Conservation (phyloP, 2,113 vertebrate species). For the Neogale vison region DNA sequence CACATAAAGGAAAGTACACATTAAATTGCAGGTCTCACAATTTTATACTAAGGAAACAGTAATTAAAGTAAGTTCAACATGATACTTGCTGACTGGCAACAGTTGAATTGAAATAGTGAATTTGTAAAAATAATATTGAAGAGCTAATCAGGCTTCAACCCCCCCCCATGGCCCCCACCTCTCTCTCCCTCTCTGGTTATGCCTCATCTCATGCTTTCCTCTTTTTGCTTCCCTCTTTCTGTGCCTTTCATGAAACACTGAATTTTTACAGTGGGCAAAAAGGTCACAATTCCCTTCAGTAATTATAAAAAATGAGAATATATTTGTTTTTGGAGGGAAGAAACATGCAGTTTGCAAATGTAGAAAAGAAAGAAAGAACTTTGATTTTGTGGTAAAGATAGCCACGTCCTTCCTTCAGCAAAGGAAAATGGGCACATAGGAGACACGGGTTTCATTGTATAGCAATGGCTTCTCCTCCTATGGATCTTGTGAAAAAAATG, state of each 20-base stretch:
- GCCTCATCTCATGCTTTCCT: not conserved
- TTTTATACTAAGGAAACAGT: conserved; percentile 63
- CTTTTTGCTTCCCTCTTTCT: not conserved
- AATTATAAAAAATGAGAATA: not conserved
- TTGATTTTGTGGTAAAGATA: not conserved
- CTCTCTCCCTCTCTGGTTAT: not conserved
- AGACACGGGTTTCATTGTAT: not conserved
- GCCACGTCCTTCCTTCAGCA: not conserved
- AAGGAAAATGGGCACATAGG: not conserved
- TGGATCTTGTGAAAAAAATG: not conserved
- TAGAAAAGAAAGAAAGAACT: not conserved
- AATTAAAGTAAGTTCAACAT: conserved; percentile 66
- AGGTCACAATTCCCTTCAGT: not conserved
- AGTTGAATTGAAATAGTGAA: conserved; percentile 40
- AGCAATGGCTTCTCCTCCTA: not conserved
- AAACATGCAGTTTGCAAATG: not conserved
- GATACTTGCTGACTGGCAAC: conserved; percentile 25
- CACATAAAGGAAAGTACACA: conserved; percentile 64
- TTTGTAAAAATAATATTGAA: conserved; percentile 39
- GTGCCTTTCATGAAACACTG: not conserved
- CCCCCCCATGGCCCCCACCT: not conserved
- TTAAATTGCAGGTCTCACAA: conserved; percentile 41
- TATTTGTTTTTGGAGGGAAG: not conserved
- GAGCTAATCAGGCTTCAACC: not conserved
- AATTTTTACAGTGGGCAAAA: conserved; percentile 32